These are phyloP conservation scores for Bagarius yarrelli DNA, from an alignment of 2,113 vertebrate genomes.

Conservation along the genomic window DNA sequence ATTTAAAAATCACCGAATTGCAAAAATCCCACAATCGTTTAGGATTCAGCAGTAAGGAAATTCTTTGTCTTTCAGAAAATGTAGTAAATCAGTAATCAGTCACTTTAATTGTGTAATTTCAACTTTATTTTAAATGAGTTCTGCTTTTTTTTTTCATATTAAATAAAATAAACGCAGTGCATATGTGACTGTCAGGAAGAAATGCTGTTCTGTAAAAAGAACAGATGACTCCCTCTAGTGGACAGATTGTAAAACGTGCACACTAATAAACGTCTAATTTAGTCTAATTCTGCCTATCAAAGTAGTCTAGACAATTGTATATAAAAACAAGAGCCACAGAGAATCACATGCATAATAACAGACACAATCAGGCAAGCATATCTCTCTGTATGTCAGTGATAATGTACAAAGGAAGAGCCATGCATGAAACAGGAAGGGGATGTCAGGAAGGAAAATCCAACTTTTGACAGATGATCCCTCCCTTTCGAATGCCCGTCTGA, in stretches of 20 bases:
- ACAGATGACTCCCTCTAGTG: neutral
- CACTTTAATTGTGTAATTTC: no score
- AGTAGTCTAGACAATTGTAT: neutral
- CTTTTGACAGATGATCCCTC: neutral
- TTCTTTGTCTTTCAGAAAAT: no score
- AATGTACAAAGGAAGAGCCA: constrained; percentile 15
- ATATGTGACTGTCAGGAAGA: no score
- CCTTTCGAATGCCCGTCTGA: neutral
- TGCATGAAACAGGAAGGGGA: constrained; percentile 21
- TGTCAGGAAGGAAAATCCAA: neutral
- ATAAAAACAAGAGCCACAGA: neutral
- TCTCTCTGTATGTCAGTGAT: neutral
- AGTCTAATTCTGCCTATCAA: neutral
- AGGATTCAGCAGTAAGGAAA: no score
- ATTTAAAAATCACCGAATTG: no score
- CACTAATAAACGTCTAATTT: neutral
- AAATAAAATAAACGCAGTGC: no score
- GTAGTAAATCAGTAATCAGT: no score
- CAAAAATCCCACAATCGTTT: no score
- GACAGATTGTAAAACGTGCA: neutral
- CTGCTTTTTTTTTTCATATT: no score
- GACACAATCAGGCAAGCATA: neutral
- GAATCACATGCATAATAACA: no score
- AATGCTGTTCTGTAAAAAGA: neutral
- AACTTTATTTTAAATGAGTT: no score